Conservation (phyloP, 1,140 invertebrate genomes). For the Euura saliciscinereae region DNA sequence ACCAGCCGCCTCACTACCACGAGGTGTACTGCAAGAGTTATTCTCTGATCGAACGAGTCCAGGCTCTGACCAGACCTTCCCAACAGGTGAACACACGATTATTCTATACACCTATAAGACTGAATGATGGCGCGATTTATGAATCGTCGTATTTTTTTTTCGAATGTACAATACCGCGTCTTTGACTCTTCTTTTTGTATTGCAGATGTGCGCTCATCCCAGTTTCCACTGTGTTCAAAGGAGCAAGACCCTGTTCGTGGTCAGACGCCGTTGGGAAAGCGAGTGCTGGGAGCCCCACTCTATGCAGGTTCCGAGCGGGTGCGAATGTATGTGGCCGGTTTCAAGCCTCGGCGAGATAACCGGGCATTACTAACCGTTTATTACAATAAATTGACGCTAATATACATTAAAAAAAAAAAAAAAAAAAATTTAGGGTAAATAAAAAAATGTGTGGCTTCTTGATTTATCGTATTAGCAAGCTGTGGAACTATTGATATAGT, state of each 20-base stretch:
- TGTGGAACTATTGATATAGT: no score
- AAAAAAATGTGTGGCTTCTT: no score
- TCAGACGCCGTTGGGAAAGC: slow-evolving; percentile 46
- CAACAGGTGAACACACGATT: slow-evolving; percentile 35
- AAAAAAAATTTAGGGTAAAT: slow-evolving; percentile 21
- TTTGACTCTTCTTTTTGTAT: background rate
- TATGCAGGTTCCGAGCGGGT: slow-evolving; percentile 51
- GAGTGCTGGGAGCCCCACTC: slow-evolving; percentile 57
- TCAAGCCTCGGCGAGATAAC: slow-evolving; percentile 46
- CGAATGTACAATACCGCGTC: background rate
- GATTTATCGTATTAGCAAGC: no score
- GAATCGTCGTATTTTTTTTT: background rate
- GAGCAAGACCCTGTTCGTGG: slow-evolving; percentile 45
- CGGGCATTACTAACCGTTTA: slow-evolving; percentile 34
- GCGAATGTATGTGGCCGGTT: slow-evolving; percentile 60
- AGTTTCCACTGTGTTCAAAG: slow-evolving; percentile 57
- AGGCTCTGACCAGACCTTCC: slow-evolving; percentile 14
- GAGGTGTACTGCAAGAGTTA: slow-evolving; percentile 52
- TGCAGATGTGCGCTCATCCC: slow-evolving; percentile 53
- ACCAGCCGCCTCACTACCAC: slow-evolving; percentile 53
- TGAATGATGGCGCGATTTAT: background rate
- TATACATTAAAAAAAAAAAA: slow-evolving; percentile 2
- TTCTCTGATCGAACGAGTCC: slow-evolving; percentile 15
- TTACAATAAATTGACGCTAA: background rate
- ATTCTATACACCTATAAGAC: background rate